Evolutionary conservation across 2,113 vertebrate species (phyloP).

Genomic region (Astatotilapia flaviijosephi): DNA sequence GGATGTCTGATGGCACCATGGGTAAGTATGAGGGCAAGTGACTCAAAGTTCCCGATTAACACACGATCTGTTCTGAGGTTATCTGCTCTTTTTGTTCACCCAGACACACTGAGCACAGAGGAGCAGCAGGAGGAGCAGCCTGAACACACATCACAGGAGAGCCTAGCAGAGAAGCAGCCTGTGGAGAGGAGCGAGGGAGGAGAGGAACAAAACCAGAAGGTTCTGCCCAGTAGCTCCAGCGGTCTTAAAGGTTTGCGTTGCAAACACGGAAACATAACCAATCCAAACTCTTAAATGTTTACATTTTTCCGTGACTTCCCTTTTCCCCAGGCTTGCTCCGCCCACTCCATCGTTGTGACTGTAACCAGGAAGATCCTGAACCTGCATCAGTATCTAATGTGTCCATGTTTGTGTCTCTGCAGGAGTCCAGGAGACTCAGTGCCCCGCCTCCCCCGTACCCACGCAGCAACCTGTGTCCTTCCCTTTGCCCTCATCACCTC

Average conservation of each 20-base stretch:
- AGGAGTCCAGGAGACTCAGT: conserved; percentile 2
- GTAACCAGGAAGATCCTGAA: not conserved
- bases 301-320: not conserved
- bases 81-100: not conserved
- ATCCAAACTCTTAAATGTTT: not conserved
- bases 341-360: not conserved
- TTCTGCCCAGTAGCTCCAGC: not conserved
- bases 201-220: not conserved
- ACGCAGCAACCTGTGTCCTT: not conserved
- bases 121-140: not conserved
- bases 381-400: not conserved
- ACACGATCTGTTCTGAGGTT: not conserved
- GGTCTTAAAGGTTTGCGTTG: conserved; percentile 12
- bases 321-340: not conserved
- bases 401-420: not conserved
- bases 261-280: not conserved
- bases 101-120: not conserved
- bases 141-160: not conserved
- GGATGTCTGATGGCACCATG: not conserved
- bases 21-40: conserved; percentile 18
- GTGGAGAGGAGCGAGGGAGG: not conserved
- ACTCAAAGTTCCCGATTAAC: not conserved
- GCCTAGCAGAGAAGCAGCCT: not conserved
- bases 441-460: not conserved
- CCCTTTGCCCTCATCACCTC: not conserved